Base-by-base conservation (phyloP, 1,140 invertebrate genomes). In the Lysiphlebus fabarum region DNA sequence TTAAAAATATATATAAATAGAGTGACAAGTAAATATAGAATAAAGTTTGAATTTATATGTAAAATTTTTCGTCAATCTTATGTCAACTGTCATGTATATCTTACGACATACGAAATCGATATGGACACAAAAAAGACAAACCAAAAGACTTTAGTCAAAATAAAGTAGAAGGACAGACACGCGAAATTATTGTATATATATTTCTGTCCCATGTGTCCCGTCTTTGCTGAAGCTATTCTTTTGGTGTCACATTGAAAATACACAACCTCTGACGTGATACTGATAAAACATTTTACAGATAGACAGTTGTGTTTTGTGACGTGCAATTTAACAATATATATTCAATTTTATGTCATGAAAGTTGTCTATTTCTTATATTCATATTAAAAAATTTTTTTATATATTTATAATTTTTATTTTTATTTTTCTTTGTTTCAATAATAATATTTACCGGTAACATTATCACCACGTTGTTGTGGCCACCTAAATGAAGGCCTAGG, bases 401-500 rank as follows among this genome's bases (percentile, higher is more conserved):
- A n/a, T n/a, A n/a, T n/a, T n/a, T n/a, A n/a, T n/a, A n/a, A n/a
- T n/a, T n/a, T n/a, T n/a, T n/a, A n/a, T n/a, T n/a, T n/a, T n/a
- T n/a, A n/a, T n/a, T n/a, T n/a, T n/a, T n/a, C n/a, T n/a, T n/a
- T n/a, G n/a, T n/a, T n/a, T n/a, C n/a, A n/a, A n/a, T n/a, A n/a
- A n/a, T n/a, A 62, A 64, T 77, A 78, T 76, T 78, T 80, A 80
- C 77, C 77, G 74, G 76, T 78, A 71, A 77, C 70, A 68, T 78
- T 80, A 76, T 78, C 76, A 70, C 76, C 76, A 71, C 78, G 76
- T 64, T 80, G 78, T 67, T 78, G 76, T 70, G 76, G 76, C 78
- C 78, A 80, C 69, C 78, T 76, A 72, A 78, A 80, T 66, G 78
- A 80, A 72, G 78, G 76, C 78, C 78, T 80, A 56, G 76, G 78